A percentile compares a stretch with the other conserved stretches of the same genome.
These are phyloP conservation scores for Boloria selene DNA, from an alignment of 2,888 invertebrate genomes.

Conservation along the genomic window DNA sequence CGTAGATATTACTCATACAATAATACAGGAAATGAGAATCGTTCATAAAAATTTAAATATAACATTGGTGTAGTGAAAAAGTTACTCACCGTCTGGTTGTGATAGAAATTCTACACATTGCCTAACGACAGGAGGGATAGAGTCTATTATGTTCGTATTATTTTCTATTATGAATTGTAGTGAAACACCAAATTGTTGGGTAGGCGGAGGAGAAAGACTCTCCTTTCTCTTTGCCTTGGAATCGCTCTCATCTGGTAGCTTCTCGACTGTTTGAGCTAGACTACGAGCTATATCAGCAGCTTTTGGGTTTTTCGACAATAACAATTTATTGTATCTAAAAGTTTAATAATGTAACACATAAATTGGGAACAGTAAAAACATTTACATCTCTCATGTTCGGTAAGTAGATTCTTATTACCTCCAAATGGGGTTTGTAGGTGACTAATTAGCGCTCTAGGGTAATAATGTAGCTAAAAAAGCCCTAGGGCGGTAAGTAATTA, in stretches of 20 bases:
- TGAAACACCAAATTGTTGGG: slow-evolving; percentile 98
- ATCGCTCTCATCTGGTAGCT: slow-evolving; percentile 37
- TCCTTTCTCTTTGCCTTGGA: slow-evolving; percentile 40
- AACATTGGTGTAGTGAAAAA: too few relatives aligned
- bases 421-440: too few relatives aligned
- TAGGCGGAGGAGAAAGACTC: slow-evolving; percentile 74
- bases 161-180: slow-evolving; percentile 95
- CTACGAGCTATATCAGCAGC: slow-evolving; percentile 60
- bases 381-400: too few relatives aligned
- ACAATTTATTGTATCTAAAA: slow-evolving; percentile 88
- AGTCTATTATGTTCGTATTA: slow-evolving; percentile 87
- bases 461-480: too few relatives aligned
- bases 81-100: slow-evolving; percentile 89
- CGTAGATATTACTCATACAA: too few relatives aligned
- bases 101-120: slow-evolving; percentile 95
- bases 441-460: too few relatives aligned
- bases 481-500: too few relatives aligned
- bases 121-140: slow-evolving; percentile 95
- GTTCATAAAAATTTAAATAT: too few relatives aligned
- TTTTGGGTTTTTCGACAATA: slow-evolving; percentile 83
- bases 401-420: too few relatives aligned
- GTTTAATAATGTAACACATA: not conserved
- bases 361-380: too few relatives aligned
- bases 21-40: too few relatives aligned
- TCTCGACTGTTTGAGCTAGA: slow-evolving; percentile 36